Percentiles rank a stretch among this genome's conserved stretches.
These are phyloP conservation scores for Trogon surrucura DNA, from an alignment of 2,113 vertebrate species.

Conservation along the genomic window DNA sequence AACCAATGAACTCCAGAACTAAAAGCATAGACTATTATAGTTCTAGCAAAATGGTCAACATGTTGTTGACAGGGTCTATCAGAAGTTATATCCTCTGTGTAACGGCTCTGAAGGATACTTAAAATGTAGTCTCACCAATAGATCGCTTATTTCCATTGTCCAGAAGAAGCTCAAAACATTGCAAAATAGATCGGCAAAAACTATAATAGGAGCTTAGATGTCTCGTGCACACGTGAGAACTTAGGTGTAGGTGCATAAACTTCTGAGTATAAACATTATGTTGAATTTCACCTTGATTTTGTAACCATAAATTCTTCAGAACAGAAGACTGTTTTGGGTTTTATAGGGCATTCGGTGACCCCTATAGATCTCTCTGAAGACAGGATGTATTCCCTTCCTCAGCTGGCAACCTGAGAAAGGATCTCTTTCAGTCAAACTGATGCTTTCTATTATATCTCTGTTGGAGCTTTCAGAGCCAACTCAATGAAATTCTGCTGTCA, in stretches of 20 bases:
- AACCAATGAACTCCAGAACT: background rate
- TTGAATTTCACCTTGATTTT: background rate
- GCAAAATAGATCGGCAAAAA: background rate
- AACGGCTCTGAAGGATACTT: background rate
- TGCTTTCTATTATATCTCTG: background rate
- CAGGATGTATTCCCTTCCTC: background rate
- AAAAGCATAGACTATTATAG: background rate
- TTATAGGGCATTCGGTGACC: background rate
- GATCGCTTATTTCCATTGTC: background rate
- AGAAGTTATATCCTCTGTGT: background rate
- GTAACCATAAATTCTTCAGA: background rate
- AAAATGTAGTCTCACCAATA: background rate
- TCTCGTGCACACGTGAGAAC: background rate
- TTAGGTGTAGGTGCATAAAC: rapidly evolving
- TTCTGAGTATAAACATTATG: background rate
- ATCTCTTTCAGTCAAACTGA: background rate
- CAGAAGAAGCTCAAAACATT: background rate
- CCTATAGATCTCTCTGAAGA: background rate
- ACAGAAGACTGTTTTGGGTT: background rate
- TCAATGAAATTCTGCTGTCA: constrained; percentile 19
- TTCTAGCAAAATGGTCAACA: background rate
- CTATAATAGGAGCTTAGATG: background rate
- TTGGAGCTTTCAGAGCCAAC: background rate
- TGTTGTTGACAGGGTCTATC: background rate
- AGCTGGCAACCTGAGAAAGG: background rate